phyloP scores from a whole-genome alignment of 2,888 invertebrate species.

The Mimas tiliae region DNA sequence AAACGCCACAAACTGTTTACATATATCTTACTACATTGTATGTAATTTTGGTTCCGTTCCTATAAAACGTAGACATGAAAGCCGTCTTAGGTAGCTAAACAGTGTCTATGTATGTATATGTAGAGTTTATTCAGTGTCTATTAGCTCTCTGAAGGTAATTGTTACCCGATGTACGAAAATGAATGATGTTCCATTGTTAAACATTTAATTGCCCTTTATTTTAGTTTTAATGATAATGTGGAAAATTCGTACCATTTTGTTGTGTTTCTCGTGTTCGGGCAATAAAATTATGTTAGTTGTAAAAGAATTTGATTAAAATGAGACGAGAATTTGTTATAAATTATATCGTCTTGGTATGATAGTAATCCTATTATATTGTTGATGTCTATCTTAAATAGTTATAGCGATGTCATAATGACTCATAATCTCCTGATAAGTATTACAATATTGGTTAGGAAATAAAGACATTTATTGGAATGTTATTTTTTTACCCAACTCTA shows the following conservation, averaged over 20 bases:
- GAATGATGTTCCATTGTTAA: background rate
- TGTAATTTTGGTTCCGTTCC: too few species aligned
- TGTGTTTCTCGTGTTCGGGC: slow-evolving; percentile 2
- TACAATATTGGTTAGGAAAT: slow-evolving; percentile 66
- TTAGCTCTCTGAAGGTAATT: slow-evolving; percentile 15
- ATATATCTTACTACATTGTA: too few species aligned
- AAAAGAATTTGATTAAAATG: background rate
- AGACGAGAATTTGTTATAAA: slow-evolving; percentile 19
- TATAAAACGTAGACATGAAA: background rate
- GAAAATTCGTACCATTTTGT: background rate
- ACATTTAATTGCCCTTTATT: slow-evolving; percentile 1
- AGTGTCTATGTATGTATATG: slow-evolving; percentile 22
- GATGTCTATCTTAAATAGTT: slow-evolving; percentile 33
- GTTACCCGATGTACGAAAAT: background rate
- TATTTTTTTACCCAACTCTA: slow-evolving; percentile 35
- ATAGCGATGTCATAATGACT: slow-evolving; percentile 34
- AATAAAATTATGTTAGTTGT: background rate
- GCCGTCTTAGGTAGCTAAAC: slow-evolving; percentile 9
- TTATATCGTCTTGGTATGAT: slow-evolving; percentile 17
- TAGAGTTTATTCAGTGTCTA: slow-evolving; percentile 3
- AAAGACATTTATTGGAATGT: slow-evolving; percentile 69
- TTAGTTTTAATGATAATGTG: background rate
- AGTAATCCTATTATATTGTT: slow-evolving; percentile 31
- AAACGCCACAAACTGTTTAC: too few species aligned
- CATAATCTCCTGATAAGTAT: slow-evolving; percentile 67